Percentiles rank a stretch among this genome's conserved stretches.
phyloP scores from a whole-genome alignment of 2,797 vertebrate species.

The Pelodytes ibericus region DNA sequence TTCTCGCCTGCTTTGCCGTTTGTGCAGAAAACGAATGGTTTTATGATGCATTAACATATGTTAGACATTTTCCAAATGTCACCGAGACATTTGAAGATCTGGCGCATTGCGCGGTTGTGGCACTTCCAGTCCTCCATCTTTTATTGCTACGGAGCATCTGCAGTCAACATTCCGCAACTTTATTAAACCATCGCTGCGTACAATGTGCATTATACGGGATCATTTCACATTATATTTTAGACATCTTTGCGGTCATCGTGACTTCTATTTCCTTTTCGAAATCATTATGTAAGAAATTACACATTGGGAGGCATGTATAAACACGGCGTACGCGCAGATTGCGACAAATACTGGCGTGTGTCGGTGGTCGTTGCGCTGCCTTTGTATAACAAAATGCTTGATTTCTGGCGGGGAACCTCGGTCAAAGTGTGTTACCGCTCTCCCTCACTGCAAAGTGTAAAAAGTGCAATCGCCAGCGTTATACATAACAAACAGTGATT shows the following conservation, averaged over 20 bases:
- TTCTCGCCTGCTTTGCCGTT: slow-evolving; percentile 18
- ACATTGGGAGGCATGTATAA: too few relatives aligned
- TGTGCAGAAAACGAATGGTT: slow-evolving; percentile 25
- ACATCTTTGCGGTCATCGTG: background rate
- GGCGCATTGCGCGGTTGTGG: slow-evolving; percentile 16
- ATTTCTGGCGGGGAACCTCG: too few relatives aligned
- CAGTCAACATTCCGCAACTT: slow-evolving; percentile 1
- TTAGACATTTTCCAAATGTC: slow-evolving; percentile 39
- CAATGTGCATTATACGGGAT: background rate
- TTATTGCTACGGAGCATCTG: slow-evolving; percentile 32
- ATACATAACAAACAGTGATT: too few relatives aligned
- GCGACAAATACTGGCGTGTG: too few relatives aligned
- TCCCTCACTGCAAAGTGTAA: too few relatives aligned
- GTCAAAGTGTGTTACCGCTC: too few relatives aligned
- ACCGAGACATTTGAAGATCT: slow-evolving; percentile 30
- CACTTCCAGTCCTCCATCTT: background rate
- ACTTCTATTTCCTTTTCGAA: background rate
- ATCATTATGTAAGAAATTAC: too few relatives aligned
- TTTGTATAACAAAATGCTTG: too few relatives aligned
- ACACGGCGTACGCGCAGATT: too few relatives aligned
- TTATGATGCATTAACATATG: slow-evolving; percentile 49
- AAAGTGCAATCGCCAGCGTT: too few relatives aligned
- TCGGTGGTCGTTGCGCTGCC: too few relatives aligned
- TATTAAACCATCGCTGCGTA: background rate
- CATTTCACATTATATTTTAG: background rate